phyloP scores from a whole-genome alignment of 2,797 vertebrate genomes.

The Parambassis ranga region DNA sequence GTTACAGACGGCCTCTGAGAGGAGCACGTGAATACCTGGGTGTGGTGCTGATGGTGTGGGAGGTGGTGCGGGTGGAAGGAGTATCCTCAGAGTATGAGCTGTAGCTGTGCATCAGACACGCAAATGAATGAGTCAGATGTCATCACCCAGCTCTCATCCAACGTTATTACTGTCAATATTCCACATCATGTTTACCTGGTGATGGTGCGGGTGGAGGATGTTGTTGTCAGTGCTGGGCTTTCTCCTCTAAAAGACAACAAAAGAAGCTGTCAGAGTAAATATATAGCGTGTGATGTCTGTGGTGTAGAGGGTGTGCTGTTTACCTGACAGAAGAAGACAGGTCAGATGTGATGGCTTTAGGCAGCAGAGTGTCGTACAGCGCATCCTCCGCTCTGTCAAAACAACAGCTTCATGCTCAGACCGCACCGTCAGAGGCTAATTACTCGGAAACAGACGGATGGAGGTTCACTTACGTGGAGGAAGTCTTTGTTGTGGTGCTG shows the following conservation, averaged over 20 bases:
- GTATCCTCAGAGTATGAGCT: slow-evolving; percentile 58
- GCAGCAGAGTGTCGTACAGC: slow-evolving; percentile 59
- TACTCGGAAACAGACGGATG: background rate
- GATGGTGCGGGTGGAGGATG: slow-evolving; percentile 38
- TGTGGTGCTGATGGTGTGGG: slow-evolving; percentile 48
- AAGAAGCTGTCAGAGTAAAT: background rate
- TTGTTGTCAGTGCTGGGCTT: slow-evolving; percentile 22
- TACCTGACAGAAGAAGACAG: slow-evolving; percentile 52
- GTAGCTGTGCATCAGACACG: slow-evolving; percentile 40
- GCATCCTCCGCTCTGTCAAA: slow-evolving; percentile 58
- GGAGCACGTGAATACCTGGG: slow-evolving; percentile 59
- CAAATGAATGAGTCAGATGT: background rate
- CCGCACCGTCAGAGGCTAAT: too few relatives aligned
- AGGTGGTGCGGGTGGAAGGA: slow-evolving; percentile 48
- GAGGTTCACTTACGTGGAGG: slow-evolving; percentile 48
- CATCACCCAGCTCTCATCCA: too few relatives aligned
- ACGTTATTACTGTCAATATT: too few relatives aligned
- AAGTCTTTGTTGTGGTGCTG: slow-evolving; percentile 29
- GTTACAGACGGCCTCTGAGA: too few relatives aligned
- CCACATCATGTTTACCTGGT: slow-evolving; percentile 75
- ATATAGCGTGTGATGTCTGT: slow-evolving; percentile 15
- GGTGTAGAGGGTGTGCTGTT: background rate
- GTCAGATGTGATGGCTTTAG: slow-evolving; percentile 31
- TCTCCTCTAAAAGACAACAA: slow-evolving; percentile 36
- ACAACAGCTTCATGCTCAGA: too few relatives aligned